These are phyloP conservation scores for Amia ocellicauda DNA, from an alignment of 2,113 vertebrate genomes.

Conservation along the genomic window DNA sequence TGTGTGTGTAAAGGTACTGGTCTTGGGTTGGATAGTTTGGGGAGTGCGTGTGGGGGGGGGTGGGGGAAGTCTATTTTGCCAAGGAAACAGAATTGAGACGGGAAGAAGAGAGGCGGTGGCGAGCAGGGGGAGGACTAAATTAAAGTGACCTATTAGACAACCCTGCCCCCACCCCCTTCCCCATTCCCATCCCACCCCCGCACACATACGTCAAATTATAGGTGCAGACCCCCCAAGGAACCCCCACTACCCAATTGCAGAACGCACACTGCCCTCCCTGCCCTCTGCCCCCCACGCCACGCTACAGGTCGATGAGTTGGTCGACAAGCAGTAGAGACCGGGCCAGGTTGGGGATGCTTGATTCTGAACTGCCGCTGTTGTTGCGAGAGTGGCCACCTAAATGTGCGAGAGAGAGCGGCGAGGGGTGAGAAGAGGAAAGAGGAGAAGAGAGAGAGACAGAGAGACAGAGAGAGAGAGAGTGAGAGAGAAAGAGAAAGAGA, in stretches of 20 bases:
- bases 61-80: conserved; percentile 22
- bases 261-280: background rate
- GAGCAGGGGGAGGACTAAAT: conserved; percentile 37
- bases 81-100: conserved; percentile 33
- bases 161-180: background rate
- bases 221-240: conserved; percentile 52
- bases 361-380: conserved; percentile 99
- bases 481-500: conserved; percentile 56
- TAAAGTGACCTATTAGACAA: background rate
- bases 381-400: conserved; percentile 98
- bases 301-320: conserved; percentile 99
- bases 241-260: conserved; percentile 2
- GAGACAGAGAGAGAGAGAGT: conserved; percentile 39
- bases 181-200: conserved; percentile 55
- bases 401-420: conserved; percentile 82
- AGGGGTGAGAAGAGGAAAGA: conserved; percentile 21
- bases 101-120: conserved; percentile 36
- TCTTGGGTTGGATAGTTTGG: too few species aligned
- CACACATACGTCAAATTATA: conserved; percentile 33
- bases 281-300: conserved; percentile 57
- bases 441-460: conserved; percentile 39
- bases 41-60: background rate
- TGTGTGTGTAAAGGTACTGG: too few species aligned
- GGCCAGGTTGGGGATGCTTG: conserved; percentile 98
- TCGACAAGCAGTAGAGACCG: conserved; percentile 99